These are phyloP conservation scores for Emydoidea blandingii DNA, from an alignment of 2,797 vertebrate genomes.

Conservation along the genomic window DNA sequence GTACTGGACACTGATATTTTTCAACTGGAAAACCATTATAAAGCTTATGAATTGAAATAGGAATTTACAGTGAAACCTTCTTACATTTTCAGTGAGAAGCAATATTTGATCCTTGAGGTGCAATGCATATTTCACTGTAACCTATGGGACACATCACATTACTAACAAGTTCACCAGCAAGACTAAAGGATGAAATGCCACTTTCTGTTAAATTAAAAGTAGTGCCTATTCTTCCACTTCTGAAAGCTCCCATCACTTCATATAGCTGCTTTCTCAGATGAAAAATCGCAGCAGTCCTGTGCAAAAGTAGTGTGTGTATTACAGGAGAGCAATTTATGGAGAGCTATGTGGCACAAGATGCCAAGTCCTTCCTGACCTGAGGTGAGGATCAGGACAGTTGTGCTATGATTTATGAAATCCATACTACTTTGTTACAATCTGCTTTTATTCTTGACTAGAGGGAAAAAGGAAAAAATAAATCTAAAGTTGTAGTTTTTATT, in stretches of 20 bases:
- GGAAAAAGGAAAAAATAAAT: not conserved
- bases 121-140: constrained; percentile 22
- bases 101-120: constrained; percentile 45
- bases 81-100: constrained; percentile 29
- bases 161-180: constrained; percentile 23
- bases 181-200: constrained; percentile 17
- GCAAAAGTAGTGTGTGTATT: constrained; percentile 4
- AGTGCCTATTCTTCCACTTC: constrained; percentile 3
- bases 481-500: not conserved
- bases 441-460: not conserved
- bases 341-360: not conserved
- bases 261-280: constrained; percentile 39
- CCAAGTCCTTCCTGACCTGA: not conserved
- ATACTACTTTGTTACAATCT: not conserved
- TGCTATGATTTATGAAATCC: not conserved
- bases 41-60: constrained; percentile 39
- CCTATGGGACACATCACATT: constrained; percentile 32
- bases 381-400: not conserved
- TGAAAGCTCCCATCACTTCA: constrained; percentile 37
- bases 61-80: constrained; percentile 44
- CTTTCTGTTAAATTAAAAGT: constrained; percentile 37
- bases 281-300: not conserved
- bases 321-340: constrained; percentile 3
- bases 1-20: not conserved
- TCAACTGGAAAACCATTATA: not conserved